These are phyloP conservation scores for Cheirogaleus major DNA, from an alignment of 2,797 vertebrate genomes.

Conservation along the genomic window DNA sequence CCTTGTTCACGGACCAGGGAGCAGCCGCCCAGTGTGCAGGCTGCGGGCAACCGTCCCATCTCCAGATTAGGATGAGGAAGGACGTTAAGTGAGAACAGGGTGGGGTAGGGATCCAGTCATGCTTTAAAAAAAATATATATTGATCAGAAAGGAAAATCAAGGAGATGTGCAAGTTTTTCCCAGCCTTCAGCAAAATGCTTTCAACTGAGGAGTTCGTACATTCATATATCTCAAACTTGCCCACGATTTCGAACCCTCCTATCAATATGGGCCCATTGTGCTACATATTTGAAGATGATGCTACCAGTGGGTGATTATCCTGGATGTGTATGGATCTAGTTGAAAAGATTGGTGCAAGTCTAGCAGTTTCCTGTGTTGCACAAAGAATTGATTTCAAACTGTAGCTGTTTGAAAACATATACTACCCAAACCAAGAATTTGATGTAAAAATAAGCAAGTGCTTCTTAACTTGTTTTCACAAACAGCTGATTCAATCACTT, in stretches of 20 bases:
- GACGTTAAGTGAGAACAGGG: neutral
- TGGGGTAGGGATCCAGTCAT: neutral
- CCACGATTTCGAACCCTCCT: neutral
- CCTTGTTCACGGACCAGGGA: neutral
- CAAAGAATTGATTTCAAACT: slow-evolving; percentile 28
- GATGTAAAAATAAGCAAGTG: slow-evolving; percentile 32
- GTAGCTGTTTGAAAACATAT: neutral
- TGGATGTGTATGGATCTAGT: neutral
- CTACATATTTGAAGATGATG: neutral
- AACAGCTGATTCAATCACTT: slow-evolving; percentile 41
- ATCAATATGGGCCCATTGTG: neutral
- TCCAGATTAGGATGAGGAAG: neutral
- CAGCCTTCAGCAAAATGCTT: neutral
- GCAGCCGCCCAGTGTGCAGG: neutral
- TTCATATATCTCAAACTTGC: neutral
- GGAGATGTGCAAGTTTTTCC: neutral
- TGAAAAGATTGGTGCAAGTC: neutral
- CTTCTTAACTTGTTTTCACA: slow-evolving; percentile 28
- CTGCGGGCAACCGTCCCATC: neutral
- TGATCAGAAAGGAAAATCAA: slow-evolving; percentile 8
- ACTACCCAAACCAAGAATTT: neutral
- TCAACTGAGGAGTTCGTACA: neutral
- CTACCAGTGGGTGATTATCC: neutral
- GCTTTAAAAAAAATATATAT: neutral
- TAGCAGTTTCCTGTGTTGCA: neutral